Conservation (phyloP, 2,797 vertebrate species). For the Acanthiza pusilla region DNA sequence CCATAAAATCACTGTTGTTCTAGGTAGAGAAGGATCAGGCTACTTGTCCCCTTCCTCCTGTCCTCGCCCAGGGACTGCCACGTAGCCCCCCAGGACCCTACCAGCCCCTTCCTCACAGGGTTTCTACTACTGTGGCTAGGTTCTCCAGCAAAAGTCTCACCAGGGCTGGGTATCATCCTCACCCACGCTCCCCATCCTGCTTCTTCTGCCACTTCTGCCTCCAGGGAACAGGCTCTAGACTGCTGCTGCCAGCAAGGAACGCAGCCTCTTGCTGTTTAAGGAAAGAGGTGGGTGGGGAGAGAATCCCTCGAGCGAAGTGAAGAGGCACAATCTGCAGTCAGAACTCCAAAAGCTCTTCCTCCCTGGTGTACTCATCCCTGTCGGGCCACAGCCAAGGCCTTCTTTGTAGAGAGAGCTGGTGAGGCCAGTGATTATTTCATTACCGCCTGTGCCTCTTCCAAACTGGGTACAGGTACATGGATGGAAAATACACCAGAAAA, state of each 20-base stretch:
- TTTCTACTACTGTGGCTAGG: not conserved
- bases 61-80: not conserved
- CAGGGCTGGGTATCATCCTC: not conserved
- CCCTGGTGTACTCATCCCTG: not conserved
- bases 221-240: slow-evolving; percentile 29
- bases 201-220: slow-evolving; percentile 41
- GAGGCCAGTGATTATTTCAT: not conserved
- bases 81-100: not conserved
- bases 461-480: not conserved
- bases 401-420: not conserved
- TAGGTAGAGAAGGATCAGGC: not conserved
- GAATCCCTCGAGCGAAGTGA: not conserved
- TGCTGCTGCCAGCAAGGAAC: not conserved
- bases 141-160: not conserved
- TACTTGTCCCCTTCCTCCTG: not conserved
- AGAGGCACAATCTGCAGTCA: not conserved
- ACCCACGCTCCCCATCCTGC: not conserved
- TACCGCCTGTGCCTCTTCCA: not conserved
- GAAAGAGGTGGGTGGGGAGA: slow-evolving; percentile 24
- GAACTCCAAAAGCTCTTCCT: not conserved
- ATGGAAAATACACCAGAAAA: not conserved
- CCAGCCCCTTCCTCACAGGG: not conserved
- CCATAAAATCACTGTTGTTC: not conserved
- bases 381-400: not conserved
- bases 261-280: slow-evolving; percentile 18